Evolutionary conservation across 2,797 vertebrate genomes (phyloP).

Genomic region (Carcharodon carcharias): DNA sequence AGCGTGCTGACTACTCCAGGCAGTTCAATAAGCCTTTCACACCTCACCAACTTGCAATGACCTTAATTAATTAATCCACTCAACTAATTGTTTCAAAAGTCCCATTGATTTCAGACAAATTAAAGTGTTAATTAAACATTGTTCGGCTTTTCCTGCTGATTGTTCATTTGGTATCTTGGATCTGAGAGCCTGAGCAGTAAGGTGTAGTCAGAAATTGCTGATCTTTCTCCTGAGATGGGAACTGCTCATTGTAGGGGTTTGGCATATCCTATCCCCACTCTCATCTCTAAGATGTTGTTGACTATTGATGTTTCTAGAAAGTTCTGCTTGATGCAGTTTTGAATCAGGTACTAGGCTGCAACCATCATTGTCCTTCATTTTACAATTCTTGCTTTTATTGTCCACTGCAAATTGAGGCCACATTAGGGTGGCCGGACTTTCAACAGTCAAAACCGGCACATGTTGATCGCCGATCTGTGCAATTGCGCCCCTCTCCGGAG

Average conservation of each 20-base stretch:
- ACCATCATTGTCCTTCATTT: not conserved
- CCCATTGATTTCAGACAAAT: not conserved
- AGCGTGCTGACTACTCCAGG: not conserved
- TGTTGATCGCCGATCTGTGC: no score
- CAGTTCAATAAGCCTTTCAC: not conserved
- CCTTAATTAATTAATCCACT: conserved; percentile 1
- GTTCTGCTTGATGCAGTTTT: not conserved
- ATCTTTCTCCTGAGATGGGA: not conserved
- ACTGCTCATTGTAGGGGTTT: not conserved
- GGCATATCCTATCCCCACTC: not conserved
- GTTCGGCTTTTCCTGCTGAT: not conserved
- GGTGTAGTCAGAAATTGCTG: not conserved
- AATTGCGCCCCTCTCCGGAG: no score
- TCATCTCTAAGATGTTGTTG: no score
- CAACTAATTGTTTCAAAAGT: not conserved
- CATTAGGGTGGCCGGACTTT: not conserved
- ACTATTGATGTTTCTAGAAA: not conserved
- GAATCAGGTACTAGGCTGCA: not conserved
- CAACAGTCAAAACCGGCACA: no score
- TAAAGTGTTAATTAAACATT: not conserved
- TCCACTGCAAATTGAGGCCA: not conserved
- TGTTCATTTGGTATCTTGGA: not conserved
- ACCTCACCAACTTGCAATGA: not conserved
- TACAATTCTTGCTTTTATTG: not conserved
- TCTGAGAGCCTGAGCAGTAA: not conserved